Evolutionary conservation across 2,888 invertebrate species (phyloP), one percentile per base, ranked within the genome.

Genomic region (Catocala nupta): DNA sequence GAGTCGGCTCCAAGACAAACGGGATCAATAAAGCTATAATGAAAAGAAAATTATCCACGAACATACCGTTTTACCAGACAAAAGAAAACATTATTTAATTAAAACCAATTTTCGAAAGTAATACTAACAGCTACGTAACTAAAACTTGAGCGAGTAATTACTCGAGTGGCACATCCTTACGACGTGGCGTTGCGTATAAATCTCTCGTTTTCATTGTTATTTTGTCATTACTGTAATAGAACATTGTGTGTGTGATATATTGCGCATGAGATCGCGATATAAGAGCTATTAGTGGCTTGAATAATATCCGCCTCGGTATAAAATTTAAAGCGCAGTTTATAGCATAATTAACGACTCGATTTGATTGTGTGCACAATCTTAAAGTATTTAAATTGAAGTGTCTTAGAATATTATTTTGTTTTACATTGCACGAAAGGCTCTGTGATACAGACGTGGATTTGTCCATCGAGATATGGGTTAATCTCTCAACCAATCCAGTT

Each of bases 151-250:
- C 44, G 33, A 49, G 56, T 66, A 56, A 53, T 60, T 55, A 59
- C 45, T 47, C 47, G 9, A 62, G 10, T 7, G 39, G 36, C n/a
- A 52, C 75, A 55, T 59, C 74, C 65, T 63, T 64, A 61, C 61
- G 25, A 3, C n/a, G 52, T 1, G 48, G 13, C 33, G 54, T 43
- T 56, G 63, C 55, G 48, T 69, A 79, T 86, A 84, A 85, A 86
- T 86, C 81, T 80, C 65, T 47, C 63, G 65, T 67, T 67, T 74
- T 77, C 84, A 83, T 86, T 86, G 85, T 85, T 84, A 84, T 82
- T 80, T 82, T 84, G 85, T 85, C 86, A 82, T 85, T 83, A 82
- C 72, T 64, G 77, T 83, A 80, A 84, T 82, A 83, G 80, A 81
- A 83, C 78, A 80, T 77, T 81, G 78, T 77, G 68, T 78, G 77